phyloP scores from a whole-genome alignment of 2,113 vertebrate genomes.

The Globicephala melas region DNA sequence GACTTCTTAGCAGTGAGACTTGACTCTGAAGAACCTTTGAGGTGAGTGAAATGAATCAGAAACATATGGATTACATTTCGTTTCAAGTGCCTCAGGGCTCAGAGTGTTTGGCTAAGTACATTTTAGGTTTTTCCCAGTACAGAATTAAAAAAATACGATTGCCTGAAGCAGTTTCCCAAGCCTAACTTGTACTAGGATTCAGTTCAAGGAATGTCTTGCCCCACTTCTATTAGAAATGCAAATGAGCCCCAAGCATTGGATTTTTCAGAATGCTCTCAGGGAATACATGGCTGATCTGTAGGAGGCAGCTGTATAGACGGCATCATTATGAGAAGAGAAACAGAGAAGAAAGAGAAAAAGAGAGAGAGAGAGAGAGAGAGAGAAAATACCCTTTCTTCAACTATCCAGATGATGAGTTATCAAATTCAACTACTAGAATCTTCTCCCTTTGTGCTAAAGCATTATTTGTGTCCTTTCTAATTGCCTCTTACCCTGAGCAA shows the following conservation, averaged over 20 bases:
- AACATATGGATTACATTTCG: conserved; percentile 72
- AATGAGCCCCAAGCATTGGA: conserved; percentile 4
- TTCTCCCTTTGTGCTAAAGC: not conserved
- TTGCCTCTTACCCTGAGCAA: not conserved
- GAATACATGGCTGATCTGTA: not conserved
- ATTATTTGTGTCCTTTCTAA: not conserved
- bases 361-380: not conserved
- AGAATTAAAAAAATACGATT: conserved; percentile 62
- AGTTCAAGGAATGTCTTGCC: conserved; percentile 33
- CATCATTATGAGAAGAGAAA: not conserved
- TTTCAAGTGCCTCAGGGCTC: conserved; percentile 68
- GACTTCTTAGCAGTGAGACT: conserved; percentile 50
- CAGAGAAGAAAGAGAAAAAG: not conserved
- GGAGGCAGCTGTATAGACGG: not conserved
- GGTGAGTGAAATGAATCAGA: conserved; percentile 72
- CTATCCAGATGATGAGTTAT: not conserved
- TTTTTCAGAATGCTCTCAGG: conserved; percentile 29
- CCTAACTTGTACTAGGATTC: conserved; percentile 58
- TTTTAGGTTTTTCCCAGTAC: conserved; percentile 73
- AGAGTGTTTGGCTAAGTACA: conserved; percentile 70
- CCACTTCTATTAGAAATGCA: conserved; percentile 67
- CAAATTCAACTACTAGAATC: not conserved
- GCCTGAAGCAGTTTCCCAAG: conserved; percentile 74
- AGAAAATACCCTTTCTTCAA: not conserved
- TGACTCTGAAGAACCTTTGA: conserved; percentile 68